A percentile compares a stretch with the other conserved stretches of the same genome.
Evolutionary conservation across 2,888 invertebrate genomes (phyloP).

Genomic region (Ophioninae sp.): DNA sequence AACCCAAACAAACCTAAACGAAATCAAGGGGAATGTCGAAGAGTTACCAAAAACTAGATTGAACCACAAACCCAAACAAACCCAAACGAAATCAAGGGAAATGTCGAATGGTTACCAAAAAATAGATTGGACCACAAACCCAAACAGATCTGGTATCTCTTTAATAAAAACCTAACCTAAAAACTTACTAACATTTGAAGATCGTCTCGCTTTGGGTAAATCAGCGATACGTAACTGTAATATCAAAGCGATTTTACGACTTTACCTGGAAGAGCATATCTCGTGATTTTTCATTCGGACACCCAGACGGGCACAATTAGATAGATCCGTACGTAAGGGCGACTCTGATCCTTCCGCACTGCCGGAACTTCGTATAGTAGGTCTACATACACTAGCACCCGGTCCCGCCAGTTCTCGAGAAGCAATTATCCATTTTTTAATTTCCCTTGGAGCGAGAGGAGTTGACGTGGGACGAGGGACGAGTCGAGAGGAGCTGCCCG

Average conservation of each 20-base stretch:
- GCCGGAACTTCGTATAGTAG: conserved; percentile 7
- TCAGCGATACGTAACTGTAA: conserved; percentile 75
- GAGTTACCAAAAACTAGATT: too few relatives aligned
- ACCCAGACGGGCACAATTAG: background rate
- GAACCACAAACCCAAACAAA: too few relatives aligned
- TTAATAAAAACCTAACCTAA: too few relatives aligned
- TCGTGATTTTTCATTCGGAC: conserved; percentile 14
- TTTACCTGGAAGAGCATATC: conserved; percentile 76
- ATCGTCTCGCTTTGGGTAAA: conserved; percentile 7
- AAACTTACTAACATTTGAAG: too few relatives aligned
- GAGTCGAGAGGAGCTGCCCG: conserved; percentile 63
- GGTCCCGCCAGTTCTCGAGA: conserved; percentile 69
- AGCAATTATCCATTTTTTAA: conserved; percentile 79
- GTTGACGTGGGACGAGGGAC: conserved; percentile 73
- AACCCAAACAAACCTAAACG: too few relatives aligned
- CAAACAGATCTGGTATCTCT: too few relatives aligned
- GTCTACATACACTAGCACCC: conserved; percentile 39
- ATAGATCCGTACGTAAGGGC: conserved; percentile 9
- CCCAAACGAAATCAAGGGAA: too few relatives aligned
- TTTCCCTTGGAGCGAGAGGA: conserved; percentile 69
- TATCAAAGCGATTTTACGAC: conserved; percentile 76
- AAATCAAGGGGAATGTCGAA: too few relatives aligned
- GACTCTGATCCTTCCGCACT: conserved; percentile 14
- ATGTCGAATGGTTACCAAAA: too few relatives aligned
- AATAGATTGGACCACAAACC: too few relatives aligned